These are phyloP conservation scores for Drosophila nr. perissopoda DNA, from an alignment of 2,888 invertebrate genomes.

Conservation along the genomic window DNA sequence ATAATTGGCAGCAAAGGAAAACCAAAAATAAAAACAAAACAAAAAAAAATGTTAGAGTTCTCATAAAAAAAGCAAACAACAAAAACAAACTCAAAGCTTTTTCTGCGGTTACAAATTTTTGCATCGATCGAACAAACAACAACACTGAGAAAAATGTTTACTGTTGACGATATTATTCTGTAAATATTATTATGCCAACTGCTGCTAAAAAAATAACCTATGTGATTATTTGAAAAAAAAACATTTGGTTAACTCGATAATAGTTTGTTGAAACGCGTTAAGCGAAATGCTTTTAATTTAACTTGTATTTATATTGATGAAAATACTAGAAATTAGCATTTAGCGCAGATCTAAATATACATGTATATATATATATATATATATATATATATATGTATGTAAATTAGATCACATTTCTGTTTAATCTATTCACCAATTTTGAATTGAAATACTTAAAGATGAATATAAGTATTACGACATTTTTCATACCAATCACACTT, in stretches of 20 bases:
- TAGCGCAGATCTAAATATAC: neutral
- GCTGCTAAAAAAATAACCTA: constrained; percentile 28
- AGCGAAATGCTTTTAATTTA: constrained; percentile 21
- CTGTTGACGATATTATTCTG: constrained; percentile 18
- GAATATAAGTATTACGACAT: neutral
- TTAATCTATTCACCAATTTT: constrained; percentile 9
- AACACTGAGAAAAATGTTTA: neutral
- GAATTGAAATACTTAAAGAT: constrained; percentile 17
- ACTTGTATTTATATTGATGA: neutral
- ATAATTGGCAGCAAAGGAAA: constrained; percentile 43
- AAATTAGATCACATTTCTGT: constrained; percentile 10
- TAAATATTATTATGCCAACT: constrained; percentile 50
- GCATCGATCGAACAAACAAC: neutral
- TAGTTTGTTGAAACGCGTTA: neutral
- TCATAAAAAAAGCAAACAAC: neutral
- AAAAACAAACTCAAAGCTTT: constrained; percentile 1
- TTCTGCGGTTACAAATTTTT: constrained; percentile 5
- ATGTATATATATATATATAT: too few species aligned
- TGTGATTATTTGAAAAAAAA: constrained; percentile 28
- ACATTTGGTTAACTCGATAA: constrained; percentile 17
- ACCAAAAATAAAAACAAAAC: constrained; percentile 21
- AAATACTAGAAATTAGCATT: neutral
- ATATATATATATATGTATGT: constrained; percentile 8
- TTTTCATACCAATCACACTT: neutral
- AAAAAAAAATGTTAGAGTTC: constrained; percentile 4